Percentiles rank a stretch among this genome's conserved stretches.
These are phyloP conservation scores for Crambe crambe DNA, from an alignment of 37 sponge, comb jelly and placozoan genomes.

Conservation along the genomic window DNA sequence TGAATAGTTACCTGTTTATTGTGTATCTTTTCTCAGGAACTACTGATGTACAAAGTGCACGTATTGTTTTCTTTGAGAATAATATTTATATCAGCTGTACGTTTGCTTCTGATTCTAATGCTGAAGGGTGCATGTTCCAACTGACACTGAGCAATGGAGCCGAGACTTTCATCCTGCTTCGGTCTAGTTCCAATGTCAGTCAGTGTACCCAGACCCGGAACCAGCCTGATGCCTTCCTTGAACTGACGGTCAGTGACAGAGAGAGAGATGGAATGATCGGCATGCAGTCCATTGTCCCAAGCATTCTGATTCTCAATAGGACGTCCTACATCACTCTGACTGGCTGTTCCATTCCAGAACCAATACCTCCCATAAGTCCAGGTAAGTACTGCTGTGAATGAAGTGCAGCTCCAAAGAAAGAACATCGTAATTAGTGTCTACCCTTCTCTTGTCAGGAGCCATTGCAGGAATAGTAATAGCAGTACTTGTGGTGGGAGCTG, in stretches of 20 bases:
- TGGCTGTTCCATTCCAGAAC: neutral
- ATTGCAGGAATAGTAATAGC: constrained; percentile 1
- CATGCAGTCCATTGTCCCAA: too few relatives aligned
- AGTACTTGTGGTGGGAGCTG: neutral
- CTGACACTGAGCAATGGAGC: neutral
- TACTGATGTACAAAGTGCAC: neutral
- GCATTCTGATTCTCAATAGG: too few relatives aligned
- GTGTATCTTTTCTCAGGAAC: neutral
- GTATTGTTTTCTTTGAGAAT: constrained; percentile 3
- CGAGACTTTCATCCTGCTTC: neutral
- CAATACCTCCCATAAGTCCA: neutral
- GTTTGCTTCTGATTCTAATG: neutral
- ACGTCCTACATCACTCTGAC: neutral
- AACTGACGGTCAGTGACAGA: neutral
- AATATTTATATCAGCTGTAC: neutral
- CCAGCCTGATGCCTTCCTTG: neutral
- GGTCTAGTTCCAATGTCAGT: neutral
- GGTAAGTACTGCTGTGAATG: neutral
- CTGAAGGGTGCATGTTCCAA: constrained; percentile 3
- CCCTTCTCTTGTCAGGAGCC: neutral
- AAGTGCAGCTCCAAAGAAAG: neutral
- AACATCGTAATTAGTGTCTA: neutral
- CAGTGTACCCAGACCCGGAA: neutral
- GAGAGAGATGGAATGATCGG: neutral
- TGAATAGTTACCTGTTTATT: neutral